Evolutionary conservation across 2,888 invertebrate species (phyloP), one percentile per base, ranked within the genome.

Genomic region (Caenorhabditis becei): DNA sequence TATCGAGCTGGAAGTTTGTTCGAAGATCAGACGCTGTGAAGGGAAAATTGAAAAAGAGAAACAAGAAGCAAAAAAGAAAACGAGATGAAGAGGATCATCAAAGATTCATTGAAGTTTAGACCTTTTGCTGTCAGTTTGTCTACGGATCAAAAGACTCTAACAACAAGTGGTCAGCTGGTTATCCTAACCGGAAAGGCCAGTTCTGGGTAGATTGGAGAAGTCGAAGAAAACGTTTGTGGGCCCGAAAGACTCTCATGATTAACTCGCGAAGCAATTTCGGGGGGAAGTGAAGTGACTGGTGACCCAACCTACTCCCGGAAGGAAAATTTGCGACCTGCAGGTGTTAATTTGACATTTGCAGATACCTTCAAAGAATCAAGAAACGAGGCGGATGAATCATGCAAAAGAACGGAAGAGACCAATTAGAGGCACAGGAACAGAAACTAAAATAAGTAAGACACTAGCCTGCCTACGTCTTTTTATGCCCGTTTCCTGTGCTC

Each of bases 321-420:
- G 26, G 24, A 44, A 61, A 61, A 32, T 11, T 67, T 65, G 16
- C 8, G 53, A 53, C 51, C 32, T 32, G 32, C 32, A 41, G 16
- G 20, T 28, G 56, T 28, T 32, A 54, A 58, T 49, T 35, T 69
- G 67, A 49, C 67, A 69, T 69, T 69, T 69, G 18, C 56, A 47
- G 14, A 32, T 3, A 69, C 49, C 49, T 58, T 49, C 18, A 51
- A 70, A 51, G 51, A 61, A 59, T 51, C 59, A 70, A 59, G 26
- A 69, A 69, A 37, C 47, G 59, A 59, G 54, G 56, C n/a, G n/a
- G n/a, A 69, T 61, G 70, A 59, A 61, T 70, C 49, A 61, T 63
- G 16, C 23, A 20, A 35, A 24, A 23, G n/a, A 28, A 47, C n/a
- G 26, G 37, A 47, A n/a, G 47, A 62, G 24, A 18, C 16, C 23